Evolutionary conservation across 2,797 vertebrate species (phyloP).

Genomic region (Anniella stebbinsi): DNA sequence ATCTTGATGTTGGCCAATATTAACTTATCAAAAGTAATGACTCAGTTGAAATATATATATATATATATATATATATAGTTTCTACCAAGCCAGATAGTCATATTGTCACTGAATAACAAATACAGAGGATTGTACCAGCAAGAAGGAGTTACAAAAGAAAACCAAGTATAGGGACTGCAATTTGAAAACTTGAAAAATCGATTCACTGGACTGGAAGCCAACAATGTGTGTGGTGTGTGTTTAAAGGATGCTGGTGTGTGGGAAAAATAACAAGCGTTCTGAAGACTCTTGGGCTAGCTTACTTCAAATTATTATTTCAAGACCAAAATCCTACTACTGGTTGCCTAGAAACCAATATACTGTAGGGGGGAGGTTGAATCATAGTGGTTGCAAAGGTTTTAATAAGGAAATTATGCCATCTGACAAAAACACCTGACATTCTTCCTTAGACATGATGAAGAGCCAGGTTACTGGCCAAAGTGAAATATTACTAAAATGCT

Average conservation of each 20-base stretch:
- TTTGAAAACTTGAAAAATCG: not conserved
- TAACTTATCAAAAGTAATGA: constrained; percentile 10
- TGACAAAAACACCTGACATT: constrained; percentile 48
- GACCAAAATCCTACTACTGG: constrained; percentile 74
- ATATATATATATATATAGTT: not conserved
- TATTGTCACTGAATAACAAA: not conserved
- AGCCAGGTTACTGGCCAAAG: constrained; percentile 14
- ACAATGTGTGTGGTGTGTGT: constrained; percentile 26
- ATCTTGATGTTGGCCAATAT: not conserved
- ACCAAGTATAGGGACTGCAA: not conserved
- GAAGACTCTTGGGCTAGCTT: constrained; percentile 60
- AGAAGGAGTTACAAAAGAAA: not conserved
- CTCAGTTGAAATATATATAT: too few species aligned
- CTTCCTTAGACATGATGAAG: constrained; percentile 30
- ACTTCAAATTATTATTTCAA: constrained; percentile 80
- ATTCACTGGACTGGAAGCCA: constrained; percentile 22
- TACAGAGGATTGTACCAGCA: not conserved
- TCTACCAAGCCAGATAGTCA: not conserved
- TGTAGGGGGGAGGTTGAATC: constrained; percentile 59
- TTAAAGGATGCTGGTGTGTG: constrained; percentile 42
- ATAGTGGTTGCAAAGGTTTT: constrained; percentile 72
- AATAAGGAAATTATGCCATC: constrained; percentile 76
- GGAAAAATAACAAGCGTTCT: constrained; percentile 57
- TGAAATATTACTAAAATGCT: not conserved
- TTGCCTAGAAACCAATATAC: constrained; percentile 82